Evolutionary conservation across 2,797 vertebrate genomes (phyloP).

Genomic region (Dicrostonyx torquatus): DNA sequence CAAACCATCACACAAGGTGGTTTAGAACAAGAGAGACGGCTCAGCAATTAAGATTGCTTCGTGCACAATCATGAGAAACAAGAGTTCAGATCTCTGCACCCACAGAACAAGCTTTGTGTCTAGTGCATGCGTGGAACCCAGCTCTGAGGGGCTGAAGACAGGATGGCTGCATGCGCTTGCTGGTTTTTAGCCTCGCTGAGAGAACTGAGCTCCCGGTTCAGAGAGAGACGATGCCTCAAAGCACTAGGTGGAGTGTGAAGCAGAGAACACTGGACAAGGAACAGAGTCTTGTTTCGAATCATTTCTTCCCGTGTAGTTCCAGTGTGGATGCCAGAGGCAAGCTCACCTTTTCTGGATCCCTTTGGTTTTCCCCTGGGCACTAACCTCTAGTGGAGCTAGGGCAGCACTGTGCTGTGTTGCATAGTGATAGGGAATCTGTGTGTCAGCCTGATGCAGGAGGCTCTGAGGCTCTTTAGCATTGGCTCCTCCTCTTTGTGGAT

Average conservation of each 20-base stretch:
- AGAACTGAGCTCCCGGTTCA: not conserved
- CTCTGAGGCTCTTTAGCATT: not conserved
- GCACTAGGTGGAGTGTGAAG: not conserved
- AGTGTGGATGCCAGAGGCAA: not conserved
- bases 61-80: rapidly evolving
- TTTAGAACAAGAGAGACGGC: not conserved
- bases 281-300: not conserved
- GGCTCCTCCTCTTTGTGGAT: not conserved
- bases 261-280: not conserved
- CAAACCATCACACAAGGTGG: not conserved
- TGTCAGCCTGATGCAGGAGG: not conserved
- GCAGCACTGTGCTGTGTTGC: too few species aligned
- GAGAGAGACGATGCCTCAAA: not conserved
- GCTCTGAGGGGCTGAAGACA: not conserved
- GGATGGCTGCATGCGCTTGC: not conserved
- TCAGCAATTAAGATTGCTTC: not conserved
- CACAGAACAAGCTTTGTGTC: not conserved
- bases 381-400: not conserved
- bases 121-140: not conserved
- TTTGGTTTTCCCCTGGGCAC: not conserved
- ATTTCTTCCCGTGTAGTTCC: not conserved
- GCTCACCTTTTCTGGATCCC: not conserved
- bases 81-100: not conserved
- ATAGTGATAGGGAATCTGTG: too few species aligned
- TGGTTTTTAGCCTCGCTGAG: not conserved